Evolutionary conservation across 2,797 vertebrate species (phyloP).

Genomic region (Hyperoplus immaculatus): DNA sequence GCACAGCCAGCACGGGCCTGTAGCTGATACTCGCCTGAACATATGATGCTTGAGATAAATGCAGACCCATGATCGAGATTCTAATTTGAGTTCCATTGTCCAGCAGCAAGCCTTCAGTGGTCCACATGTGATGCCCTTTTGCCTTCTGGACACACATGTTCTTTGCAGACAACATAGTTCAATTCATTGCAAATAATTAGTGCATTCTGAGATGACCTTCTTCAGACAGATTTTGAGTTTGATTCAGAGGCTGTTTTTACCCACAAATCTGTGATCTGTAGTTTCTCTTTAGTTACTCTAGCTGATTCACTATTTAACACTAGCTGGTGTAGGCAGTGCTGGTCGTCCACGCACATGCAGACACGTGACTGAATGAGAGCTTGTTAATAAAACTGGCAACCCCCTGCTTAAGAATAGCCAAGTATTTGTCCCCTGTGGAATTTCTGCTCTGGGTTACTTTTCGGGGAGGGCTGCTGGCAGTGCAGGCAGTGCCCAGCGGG

Average conservation of each 20-base stretch:
- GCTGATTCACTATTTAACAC: not conserved
- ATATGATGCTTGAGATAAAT: not conserved
- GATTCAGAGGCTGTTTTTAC: not conserved
- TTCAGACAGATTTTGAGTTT: not conserved
- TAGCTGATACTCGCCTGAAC: not conserved
- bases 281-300: not conserved
- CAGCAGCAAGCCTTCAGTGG: not conserved
- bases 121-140: not conserved
- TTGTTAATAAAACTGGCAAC: conserved; percentile 5
- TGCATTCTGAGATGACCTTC: not conserved
- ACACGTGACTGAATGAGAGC: not conserved
- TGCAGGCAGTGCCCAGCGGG: conserved; percentile 33
- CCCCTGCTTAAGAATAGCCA: not conserved
- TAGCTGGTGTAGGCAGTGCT: not conserved
- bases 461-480: conserved; percentile 43
- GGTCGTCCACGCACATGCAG: not conserved
- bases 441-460: conserved; percentile 49
- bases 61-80: not conserved
- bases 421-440: not conserved
- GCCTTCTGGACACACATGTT: not conserved
- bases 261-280: conserved; percentile 10
- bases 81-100: not conserved
- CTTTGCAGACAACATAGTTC: not conserved
- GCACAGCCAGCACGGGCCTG: not conserved
- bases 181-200: not conserved